Evolutionary conservation across 2,797 vertebrate genomes (phyloP).

Genomic region (Calcarius lapponicus): DNA sequence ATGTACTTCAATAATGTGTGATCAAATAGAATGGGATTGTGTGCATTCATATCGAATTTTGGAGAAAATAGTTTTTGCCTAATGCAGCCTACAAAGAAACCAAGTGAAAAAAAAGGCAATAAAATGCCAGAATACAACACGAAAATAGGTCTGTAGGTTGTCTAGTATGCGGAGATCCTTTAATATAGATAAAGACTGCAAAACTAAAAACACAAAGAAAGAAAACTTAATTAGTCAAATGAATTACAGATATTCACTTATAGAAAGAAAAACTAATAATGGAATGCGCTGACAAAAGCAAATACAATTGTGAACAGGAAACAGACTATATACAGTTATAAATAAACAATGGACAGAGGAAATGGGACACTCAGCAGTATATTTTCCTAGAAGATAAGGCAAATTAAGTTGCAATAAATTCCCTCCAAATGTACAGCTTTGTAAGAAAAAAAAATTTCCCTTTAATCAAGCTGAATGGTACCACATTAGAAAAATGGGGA

Average conservation of each 20-base stretch:
- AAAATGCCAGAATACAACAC: background rate
- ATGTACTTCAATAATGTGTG: background rate
- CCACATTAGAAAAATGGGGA: background rate
- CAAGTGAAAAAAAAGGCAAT: background rate
- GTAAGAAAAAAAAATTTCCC: background rate
- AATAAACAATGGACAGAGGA: background rate
- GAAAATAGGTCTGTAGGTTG: background rate
- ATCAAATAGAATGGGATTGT: background rate
- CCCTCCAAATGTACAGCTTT: background rate
- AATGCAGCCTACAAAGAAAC: background rate
- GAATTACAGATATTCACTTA: background rate
- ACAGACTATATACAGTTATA: background rate
- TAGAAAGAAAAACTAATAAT: background rate
- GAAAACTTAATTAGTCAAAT: background rate
- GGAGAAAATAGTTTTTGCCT: background rate
- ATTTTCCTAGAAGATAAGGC: slow-evolving; percentile 10
- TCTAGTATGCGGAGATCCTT: background rate
- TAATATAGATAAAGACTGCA: background rate
- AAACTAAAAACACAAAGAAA: background rate
- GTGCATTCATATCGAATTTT: background rate
- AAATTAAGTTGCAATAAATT: slow-evolving; percentile 36
- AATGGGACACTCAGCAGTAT: background rate
- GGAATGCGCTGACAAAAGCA: background rate
- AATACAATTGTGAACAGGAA: background rate
- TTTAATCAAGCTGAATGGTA: background rate